phyloP scores from a whole-genome alignment of 2,113 vertebrate genomes.

The Sigmodon hispidus region DNA sequence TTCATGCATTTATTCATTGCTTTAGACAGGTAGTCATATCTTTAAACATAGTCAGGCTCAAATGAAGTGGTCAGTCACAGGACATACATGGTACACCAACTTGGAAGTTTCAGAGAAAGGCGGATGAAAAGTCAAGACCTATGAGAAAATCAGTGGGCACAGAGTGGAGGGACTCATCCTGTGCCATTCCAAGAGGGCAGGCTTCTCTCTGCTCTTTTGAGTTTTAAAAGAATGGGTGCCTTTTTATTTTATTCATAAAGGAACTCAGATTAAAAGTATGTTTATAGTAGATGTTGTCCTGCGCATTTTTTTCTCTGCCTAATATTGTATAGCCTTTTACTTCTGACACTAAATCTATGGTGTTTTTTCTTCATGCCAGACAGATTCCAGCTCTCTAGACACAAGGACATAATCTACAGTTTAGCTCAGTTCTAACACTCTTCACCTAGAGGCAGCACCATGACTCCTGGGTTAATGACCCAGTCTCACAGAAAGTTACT shows the following conservation, averaged over 20 bases:
- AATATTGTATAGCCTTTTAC: background rate
- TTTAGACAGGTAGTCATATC: background rate
- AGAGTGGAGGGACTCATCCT: background rate
- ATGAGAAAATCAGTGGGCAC: background rate
- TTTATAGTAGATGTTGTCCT: background rate
- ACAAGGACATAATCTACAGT: background rate
- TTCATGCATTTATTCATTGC: background rate
- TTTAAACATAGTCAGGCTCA: background rate
- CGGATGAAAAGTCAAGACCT: background rate
- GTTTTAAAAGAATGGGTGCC: background rate
- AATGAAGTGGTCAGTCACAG: background rate
- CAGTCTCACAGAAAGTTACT: background rate
- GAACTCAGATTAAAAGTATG: background rate
- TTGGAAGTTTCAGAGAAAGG: background rate
- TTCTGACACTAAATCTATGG: background rate
- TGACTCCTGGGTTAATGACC: background rate
- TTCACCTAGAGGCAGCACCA: background rate
- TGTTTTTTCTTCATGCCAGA: background rate
- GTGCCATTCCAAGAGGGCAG: background rate
- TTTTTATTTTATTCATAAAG: constrained; percentile 43
- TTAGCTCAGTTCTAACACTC: background rate
- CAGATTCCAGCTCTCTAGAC: background rate
- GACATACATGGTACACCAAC: background rate
- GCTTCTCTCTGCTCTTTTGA: constrained; percentile 6
- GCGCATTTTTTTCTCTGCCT: constrained; percentile 35